Conservation (phyloP, 2,113 vertebrate species). For the Arvicanthis niloticus region DNA sequence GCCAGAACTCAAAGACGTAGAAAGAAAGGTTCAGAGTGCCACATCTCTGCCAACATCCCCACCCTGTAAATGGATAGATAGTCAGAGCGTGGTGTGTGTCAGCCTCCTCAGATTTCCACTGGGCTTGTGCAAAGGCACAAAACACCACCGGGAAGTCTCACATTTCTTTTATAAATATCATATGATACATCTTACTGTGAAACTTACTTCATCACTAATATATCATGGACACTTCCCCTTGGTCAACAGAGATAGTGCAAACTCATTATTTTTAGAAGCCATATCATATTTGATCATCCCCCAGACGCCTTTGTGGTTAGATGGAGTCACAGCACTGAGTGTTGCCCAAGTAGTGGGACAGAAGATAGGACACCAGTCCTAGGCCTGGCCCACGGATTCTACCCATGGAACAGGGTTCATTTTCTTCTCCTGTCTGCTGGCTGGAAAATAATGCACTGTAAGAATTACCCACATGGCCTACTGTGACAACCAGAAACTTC, state of each 20-base stretch:
- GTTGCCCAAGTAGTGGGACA: neutral
- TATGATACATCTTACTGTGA: neutral
- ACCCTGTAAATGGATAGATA: neutral
- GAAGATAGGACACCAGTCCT: neutral
- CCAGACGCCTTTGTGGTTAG: neutral
- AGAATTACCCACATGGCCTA: neutral
- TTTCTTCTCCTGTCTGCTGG: neutral
- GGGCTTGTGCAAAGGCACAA: neutral
- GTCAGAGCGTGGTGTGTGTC: rapidly evolving
- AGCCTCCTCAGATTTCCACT: neutral
- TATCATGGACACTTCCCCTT: neutral
- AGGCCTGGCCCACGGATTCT: neutral
- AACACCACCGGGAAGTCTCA: neutral
- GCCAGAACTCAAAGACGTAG: neutral
- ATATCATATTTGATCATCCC: neutral
- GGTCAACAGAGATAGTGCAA: neutral
- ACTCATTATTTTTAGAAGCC: slow-evolving; percentile 8
- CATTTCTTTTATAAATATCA: slow-evolving; percentile 28
- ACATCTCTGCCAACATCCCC: neutral
- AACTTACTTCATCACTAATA: neutral
- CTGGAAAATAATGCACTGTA: neutral
- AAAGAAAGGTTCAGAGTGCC: neutral
- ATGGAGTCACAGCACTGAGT: neutral
- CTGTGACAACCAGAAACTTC: neutral
- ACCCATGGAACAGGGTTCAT: rapidly evolving